These are phyloP conservation scores for Gymnocephalus cernua DNA, from an alignment of 2,113 vertebrate genomes.

Conservation along the genomic window DNA sequence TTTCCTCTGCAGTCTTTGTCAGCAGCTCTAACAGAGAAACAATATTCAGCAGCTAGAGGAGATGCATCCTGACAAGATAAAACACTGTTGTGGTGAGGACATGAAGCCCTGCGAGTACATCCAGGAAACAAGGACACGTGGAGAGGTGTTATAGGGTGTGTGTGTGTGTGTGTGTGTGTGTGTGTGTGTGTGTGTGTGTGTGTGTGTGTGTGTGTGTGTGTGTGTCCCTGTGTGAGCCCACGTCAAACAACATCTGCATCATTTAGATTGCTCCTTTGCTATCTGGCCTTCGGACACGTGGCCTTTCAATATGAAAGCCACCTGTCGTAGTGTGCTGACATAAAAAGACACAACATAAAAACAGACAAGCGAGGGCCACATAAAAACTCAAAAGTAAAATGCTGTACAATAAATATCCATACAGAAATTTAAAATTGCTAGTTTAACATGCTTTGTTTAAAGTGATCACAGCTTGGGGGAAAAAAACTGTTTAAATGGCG, in stretches of 20 bases:
- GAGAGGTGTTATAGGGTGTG: no score
- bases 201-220: conserved; percentile 19
- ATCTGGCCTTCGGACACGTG: conserved; percentile 9
- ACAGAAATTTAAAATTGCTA: no score
- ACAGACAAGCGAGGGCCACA: no score
- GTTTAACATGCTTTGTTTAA: no score
- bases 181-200: conserved; percentile 2
- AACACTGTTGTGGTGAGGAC: conserved; percentile 56
- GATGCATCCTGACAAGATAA: conserved; percentile 73
- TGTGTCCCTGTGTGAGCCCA: conserved; percentile 13
- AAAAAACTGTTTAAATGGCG: no score
- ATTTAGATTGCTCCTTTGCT: conserved; percentile 17
- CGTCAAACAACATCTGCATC: conserved; percentile 53
- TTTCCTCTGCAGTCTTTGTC: conserved; percentile 37
- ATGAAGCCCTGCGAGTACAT: conserved; percentile 45
- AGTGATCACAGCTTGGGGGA: no score
- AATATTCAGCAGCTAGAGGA: conserved; percentile 59
- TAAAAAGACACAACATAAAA: no score
- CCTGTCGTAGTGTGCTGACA: no score
- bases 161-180: background rate
- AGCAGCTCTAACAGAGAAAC: conserved; percentile 40
- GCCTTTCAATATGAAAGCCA: conserved; percentile 27
- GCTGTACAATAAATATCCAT: no score
- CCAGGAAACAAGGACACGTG: conserved; percentile 40
- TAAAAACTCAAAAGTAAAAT: no score